A percentile compares a stretch with the other conserved stretches of the same genome.
Conservation (phyloP, 2,888 invertebrate genomes). For the Platypus cylindrus region DNA sequence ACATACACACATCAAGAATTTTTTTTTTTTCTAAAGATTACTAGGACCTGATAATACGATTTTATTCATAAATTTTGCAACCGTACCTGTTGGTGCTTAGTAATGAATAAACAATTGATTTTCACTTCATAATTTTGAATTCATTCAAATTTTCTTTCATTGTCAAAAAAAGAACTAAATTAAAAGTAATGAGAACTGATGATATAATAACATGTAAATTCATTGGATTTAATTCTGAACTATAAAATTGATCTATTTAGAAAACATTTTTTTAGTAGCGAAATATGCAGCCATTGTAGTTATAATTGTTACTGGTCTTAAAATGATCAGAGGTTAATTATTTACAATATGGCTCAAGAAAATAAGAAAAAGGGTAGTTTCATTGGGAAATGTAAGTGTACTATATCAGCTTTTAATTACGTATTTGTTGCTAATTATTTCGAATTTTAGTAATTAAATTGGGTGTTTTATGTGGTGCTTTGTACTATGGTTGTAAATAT, state of each 20-base stretch:
- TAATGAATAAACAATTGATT: too few species aligned
- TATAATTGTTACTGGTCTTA: slow-evolving; percentile 8
- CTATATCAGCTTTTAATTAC: neutral
- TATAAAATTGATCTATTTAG: neutral
- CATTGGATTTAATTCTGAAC: neutral
- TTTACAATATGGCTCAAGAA: slow-evolving; percentile 8
- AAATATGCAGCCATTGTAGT: slow-evolving; percentile 7
- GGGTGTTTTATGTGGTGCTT: slow-evolving; percentile 5
- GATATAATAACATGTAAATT: slow-evolving; percentile 5
- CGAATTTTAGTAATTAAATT: slow-evolving; percentile 9
- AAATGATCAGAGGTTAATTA: slow-evolving; percentile 8
- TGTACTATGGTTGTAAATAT: slow-evolving; percentile 10
- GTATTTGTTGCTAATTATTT: neutral
- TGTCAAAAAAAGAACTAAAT: too few species aligned
- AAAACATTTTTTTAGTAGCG: slow-evolving; percentile 9
- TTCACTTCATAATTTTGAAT: too few species aligned
- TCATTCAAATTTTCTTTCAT: too few species aligned
- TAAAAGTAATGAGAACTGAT: slow-evolving; percentile 1
- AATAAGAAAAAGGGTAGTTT: slow-evolving; percentile 10
- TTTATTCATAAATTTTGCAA: too few species aligned
- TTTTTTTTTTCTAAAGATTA: too few species aligned
- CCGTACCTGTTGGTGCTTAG: too few species aligned
- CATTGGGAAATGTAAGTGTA: slow-evolving; percentile 9
- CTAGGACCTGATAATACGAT: too few species aligned
- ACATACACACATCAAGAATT: too few species aligned